Conservation (phyloP, 2,113 vertebrate genomes). For the Callospermophilus lateralis region DNA sequence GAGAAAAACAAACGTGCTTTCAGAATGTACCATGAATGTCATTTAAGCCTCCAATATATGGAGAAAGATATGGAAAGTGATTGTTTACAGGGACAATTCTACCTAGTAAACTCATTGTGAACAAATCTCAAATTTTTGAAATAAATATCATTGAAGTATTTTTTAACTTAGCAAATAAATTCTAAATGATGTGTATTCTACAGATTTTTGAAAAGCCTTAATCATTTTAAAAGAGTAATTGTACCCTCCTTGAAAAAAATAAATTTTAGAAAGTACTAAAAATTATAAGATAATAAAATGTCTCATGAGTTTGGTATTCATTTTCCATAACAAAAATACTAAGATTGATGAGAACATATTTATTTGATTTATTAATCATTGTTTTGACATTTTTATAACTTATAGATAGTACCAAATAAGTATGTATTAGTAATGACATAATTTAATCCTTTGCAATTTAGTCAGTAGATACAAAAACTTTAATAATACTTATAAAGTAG, state of each 20-base stretch:
- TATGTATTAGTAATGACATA: neutral
- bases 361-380: neutral
- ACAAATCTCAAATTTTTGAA: neutral
- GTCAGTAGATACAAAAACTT: neutral
- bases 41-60: neutral
- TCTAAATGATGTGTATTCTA: neutral
- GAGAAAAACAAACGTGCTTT: neutral
- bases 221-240: neutral
- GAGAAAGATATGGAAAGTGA: rapidly evolving
- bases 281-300: neutral
- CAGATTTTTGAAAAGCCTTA: neutral
- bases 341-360: neutral
- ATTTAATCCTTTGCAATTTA: constrained; percentile 9
- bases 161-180: constrained; percentile 5
- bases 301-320: neutral
- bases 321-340: neutral
- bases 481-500: neutral
- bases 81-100: neutral
- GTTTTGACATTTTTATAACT: neutral
- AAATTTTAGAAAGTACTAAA: neutral
- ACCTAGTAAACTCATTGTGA: neutral
- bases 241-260: neutral
- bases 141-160: neutral
- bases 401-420: neutral
- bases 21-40: too few relatives aligned